Base-by-base conservation (phyloP, 2,113 vertebrate genomes). In the Asarcornis scutulata region DNA sequence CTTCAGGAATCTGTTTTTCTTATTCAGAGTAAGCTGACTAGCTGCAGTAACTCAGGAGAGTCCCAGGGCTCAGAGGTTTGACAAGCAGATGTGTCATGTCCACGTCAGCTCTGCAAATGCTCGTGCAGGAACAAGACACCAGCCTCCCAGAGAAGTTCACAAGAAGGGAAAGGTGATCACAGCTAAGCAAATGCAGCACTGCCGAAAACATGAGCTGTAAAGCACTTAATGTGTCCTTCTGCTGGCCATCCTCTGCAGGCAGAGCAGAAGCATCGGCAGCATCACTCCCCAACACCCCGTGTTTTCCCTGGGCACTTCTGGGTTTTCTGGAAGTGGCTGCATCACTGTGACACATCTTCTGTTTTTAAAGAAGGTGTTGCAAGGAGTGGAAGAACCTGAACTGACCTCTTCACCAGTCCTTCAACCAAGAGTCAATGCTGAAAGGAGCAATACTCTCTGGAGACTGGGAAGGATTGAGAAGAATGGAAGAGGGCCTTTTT, bases 31-130 rank as follows among this genome's bases (percentile, higher is more conserved):
- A 94, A 89, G 40, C 50, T 86, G 89, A 85, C 91, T 94, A 82
- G 87, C 75, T 95, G 89, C 84, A 95, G 62, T 95, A 95, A 95
- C 63, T 95, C 89, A 77, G 67, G 59, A 83, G 36, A 93, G 78
- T 83, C 78, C 55, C 82, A 80, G 36, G 59, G 89, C 81, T 69
- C 95, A 84, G 60, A 90, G 48, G 42, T 44, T 86, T 77, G 91
- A 93, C 79, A 83, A 91, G 76, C 90, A 94, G 64, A 80, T 91
- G 87, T 83, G 89, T 89, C 93, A 86, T 78, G 88, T 88, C 76
- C 58, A 32, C 76, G 88, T 90, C 76, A 93, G 86, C 74, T 82
- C 84, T 68, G 86, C 13, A 22, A 88, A 80, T 38, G 76, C 29
- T 81, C 20, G 29, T 32, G 58, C 53, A 31, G 48, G 38, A 32